Evolutionary conservation across 1,140 invertebrate genomes (phyloP).

Genomic region (Uloborus diversus): DNA sequence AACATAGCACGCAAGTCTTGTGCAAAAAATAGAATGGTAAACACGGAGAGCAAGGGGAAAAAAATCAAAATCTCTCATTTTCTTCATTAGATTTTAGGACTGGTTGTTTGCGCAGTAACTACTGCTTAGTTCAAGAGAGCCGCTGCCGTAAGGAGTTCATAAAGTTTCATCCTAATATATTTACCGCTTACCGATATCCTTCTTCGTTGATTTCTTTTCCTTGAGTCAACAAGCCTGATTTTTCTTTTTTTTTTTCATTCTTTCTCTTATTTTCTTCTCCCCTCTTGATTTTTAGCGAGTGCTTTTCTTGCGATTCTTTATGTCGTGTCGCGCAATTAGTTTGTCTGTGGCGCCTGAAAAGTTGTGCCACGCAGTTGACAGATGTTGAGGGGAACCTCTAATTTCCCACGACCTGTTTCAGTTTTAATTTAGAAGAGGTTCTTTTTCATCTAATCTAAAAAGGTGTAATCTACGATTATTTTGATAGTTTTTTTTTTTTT

Average conservation of each 20-base stretch:
- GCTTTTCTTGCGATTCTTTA: conserved; percentile 50
- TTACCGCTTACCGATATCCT: neutral
- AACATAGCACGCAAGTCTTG: conserved; percentile 1
- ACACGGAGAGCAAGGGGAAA: too few relatives aligned
- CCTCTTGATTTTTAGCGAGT: neutral
- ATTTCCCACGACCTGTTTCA: conserved; percentile 32
- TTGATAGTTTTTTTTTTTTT: neutral
- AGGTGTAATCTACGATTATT: neutral
- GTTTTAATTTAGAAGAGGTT: neutral
- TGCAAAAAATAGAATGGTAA: neutral
- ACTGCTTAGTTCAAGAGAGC: conserved; percentile 7
- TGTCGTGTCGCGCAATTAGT: conserved; percentile 40
- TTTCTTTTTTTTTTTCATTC: neutral
- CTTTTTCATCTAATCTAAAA: too few relatives aligned
- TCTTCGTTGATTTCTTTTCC: conserved; percentile 19
- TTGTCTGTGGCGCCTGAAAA: conserved; percentile 10
- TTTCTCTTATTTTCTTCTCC: neutral
- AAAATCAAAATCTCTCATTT: neutral
- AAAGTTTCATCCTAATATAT: conserved; percentile 34
- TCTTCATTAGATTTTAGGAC: neutral
- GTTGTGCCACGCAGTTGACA: conserved; percentile 27
- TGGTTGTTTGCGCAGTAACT: conserved; percentile 21
- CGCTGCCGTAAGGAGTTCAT: conserved; percentile 5
- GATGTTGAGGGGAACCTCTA: conserved; percentile 4
- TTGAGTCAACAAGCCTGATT: conserved; percentile 16